These are phyloP conservation scores for Drosophila parthenogenetica DNA, from an alignment of 2,888 invertebrate species.

Conservation along the genomic window DNA sequence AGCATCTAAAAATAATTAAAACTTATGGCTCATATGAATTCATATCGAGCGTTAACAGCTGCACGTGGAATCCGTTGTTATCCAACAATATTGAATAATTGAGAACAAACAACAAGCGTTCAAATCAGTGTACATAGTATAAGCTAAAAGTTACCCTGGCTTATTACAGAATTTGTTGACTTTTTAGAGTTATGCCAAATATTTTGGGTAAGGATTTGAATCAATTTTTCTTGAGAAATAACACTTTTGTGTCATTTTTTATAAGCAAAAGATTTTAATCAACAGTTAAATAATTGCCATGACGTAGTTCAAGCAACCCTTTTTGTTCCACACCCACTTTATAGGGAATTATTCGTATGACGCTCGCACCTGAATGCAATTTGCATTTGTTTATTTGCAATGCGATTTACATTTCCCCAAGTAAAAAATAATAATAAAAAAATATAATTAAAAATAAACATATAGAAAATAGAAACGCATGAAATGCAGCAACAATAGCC, in stretches of 20 bases:
- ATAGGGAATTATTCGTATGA: constrained; percentile 2
- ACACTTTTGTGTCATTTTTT: background rate
- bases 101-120: constrained; percentile 10
- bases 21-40: constrained; percentile 21
- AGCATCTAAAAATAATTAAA: constrained; percentile 36
- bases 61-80: constrained; percentile 43
- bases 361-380: constrained; percentile 30
- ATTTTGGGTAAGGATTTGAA: background rate
- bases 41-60: constrained; percentile 25
- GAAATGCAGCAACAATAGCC: background rate
- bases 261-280: background rate
- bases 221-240: too few species aligned
- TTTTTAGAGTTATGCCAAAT: background rate
- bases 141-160: constrained; percentile 8
- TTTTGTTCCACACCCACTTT: background rate
- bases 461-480: background rate
- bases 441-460: background rate
- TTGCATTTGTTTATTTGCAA: constrained; percentile 43
- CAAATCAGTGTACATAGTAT: background rate
- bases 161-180: background rate
- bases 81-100: constrained; percentile 37
- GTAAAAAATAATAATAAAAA: constrained; percentile 2
- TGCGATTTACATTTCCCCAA: constrained; percentile 8
- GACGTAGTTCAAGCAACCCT: background rate
- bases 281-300: background rate